Conservation (phyloP, 2,113 vertebrate genomes). For the Anhinga rufa region DNA sequence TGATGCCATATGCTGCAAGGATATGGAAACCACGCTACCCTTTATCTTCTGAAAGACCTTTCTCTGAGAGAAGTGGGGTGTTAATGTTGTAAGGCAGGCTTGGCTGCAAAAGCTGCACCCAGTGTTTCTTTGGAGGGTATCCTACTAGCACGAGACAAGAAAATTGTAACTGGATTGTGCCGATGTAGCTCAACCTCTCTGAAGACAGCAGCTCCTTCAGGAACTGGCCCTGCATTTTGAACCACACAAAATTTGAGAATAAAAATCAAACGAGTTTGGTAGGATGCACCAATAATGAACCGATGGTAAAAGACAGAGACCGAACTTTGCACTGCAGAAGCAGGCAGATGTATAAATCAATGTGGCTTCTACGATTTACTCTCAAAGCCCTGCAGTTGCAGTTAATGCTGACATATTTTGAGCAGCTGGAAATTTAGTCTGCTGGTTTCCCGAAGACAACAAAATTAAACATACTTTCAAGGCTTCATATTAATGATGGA, state of each 20-base stretch:
- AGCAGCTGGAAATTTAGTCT: constrained; percentile 14
- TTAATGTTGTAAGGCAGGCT: not conserved
- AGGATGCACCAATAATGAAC: not conserved
- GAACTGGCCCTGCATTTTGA: not conserved
- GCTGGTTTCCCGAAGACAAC: not conserved
- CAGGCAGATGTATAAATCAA: not conserved
- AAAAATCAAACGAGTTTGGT: not conserved
- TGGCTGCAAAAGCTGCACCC: not conserved
- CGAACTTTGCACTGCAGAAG: not conserved
- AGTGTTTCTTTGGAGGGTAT: not conserved
- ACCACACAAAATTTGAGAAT: not conserved
- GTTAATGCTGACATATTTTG: not conserved
- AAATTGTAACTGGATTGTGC: not conserved
- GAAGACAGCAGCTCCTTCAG: not conserved
- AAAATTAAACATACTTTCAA: constrained; percentile 7
- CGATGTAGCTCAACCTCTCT: not conserved
- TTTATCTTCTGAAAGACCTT: not conserved
- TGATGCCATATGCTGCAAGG: constrained; percentile 18
- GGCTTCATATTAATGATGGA: not conserved
- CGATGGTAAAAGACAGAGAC: not conserved
- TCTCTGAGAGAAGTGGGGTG: not conserved
- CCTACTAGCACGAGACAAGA: not conserved
- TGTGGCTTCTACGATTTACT: fast-evolving
- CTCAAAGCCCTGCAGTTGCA: not conserved
- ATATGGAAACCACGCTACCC: not conserved